Evolutionary conservation across 2,113 vertebrate genomes (phyloP), one percentile per base, ranked within the genome.

Genomic region (Hystrix cristata): DNA sequence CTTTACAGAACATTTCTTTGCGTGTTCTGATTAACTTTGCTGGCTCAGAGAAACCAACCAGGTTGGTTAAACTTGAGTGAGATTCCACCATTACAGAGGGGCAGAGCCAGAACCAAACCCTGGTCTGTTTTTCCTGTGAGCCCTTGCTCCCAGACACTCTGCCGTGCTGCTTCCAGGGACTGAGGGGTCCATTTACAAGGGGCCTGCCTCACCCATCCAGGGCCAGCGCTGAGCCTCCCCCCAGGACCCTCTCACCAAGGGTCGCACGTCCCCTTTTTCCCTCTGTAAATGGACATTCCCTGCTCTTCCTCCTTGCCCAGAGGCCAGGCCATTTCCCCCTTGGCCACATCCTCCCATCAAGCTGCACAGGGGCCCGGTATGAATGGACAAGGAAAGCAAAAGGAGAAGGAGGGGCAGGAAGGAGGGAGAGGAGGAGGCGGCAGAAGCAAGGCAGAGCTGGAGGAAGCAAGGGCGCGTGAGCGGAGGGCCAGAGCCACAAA

Each of bases 401-500:
- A 92, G 85, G 67, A 59, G 87, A 27, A 29, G 65, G 94, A 91
- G 97, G 91, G 76, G 21, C 86, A 91, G 29, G 19, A 43, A 34
- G 38, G 31, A 27, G 38, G 48, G 16, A 3, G 27, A 5, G 34
- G 51, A 51, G 97, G 90, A 90, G 94, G 81, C 60, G 46, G 64
- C 55, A 84, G 72, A 31, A 62, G 80, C 31, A 29, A 82, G 92
- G 88, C 93, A 34, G 93, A 78, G 96, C 43, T 90, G 90, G 43
- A 76, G 46, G 74, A 46, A 78, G 72, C 23, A 71, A n/a, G 23
- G 62, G 67, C 57, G 72, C 21, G 83, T n/a, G 79, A 95, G 95
- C 93, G 2, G 88, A 95, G 86, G 15, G 85, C 92, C 95, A 96
- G 98, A 74, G 86, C 98, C 97, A 98, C 98, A 98, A 98, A 98